Conservation (phyloP, 2,888 invertebrate species). For the Phanerotoma sp. region DNA sequence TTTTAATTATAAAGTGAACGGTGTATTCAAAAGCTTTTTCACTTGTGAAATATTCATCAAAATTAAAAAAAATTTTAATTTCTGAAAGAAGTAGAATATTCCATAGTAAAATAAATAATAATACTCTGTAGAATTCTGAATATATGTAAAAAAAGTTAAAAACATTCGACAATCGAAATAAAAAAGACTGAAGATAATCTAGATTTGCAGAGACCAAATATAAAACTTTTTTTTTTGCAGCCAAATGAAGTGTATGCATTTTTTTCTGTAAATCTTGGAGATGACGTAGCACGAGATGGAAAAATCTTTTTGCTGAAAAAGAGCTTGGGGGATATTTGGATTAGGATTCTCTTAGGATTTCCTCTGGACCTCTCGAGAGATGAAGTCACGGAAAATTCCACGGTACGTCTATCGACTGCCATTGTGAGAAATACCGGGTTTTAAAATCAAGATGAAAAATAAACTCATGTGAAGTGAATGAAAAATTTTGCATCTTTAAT, state of each 20-base stretch:
- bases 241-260: not conserved
- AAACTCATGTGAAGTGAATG: not conserved
- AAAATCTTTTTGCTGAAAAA: not conserved
- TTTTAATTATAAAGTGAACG: no score
- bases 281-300: not conserved
- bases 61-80: no score
- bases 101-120: no score
- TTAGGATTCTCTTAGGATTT: conserved; percentile 1
- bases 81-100: no score
- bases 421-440: conserved; percentile 2
- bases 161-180: no score
- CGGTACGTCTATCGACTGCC: not conserved
- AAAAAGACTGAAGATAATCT: no score
- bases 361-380: not conserved
- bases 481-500: not conserved
- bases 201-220: no score
- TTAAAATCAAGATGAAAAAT: not conserved
- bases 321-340: not conserved
- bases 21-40: no score
- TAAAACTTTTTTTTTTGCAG: no score
- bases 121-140: no score
- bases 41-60: no score
- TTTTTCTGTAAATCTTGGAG: not conserved
- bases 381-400: not conserved
- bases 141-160: no score